Evolutionary conservation across 1,140 invertebrate species (phyloP).

Genomic region (Ditylenchus dipsaci): DNA sequence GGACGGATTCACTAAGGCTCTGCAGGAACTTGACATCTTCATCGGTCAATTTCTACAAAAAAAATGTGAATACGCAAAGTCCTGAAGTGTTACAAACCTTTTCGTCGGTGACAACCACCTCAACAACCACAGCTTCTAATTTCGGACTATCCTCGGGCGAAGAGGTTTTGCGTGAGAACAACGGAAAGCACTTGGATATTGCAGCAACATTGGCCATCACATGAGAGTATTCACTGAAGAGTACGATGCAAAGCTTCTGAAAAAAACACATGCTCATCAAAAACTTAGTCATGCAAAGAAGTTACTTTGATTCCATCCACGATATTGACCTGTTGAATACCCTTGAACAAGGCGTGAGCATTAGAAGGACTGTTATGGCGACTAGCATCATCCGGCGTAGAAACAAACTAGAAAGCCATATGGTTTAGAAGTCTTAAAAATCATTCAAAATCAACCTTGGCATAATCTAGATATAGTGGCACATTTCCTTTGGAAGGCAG

Average conservation of each 20-base stretch:
- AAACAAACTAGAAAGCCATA: slow-evolving; percentile 30
- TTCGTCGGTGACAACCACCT: slow-evolving; percentile 48
- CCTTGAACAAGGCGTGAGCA: slow-evolving; percentile 26
- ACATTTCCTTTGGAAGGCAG: slow-evolving; percentile 10
- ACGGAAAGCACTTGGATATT: slow-evolving; percentile 45
- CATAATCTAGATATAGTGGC: slow-evolving; percentile 48
- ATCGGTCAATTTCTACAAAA: slow-evolving; percentile 29
- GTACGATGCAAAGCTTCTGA: slow-evolving; percentile 41
- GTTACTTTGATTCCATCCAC: slow-evolving; percentile 38
- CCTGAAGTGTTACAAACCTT: too few relatives aligned
- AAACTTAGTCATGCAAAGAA: slow-evolving; percentile 8
- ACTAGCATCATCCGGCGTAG: slow-evolving; percentile 40
- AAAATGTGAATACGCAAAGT: background rate
- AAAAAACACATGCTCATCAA: background rate
- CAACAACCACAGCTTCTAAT: slow-evolving; percentile 36
- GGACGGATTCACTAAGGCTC: slow-evolving; percentile 32
- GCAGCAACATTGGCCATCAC: slow-evolving; percentile 39
- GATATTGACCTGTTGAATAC: slow-evolving; percentile 23
- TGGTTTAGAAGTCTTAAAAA: background rate
- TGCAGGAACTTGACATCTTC: slow-evolving; percentile 46
- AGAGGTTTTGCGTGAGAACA: slow-evolving; percentile 42
- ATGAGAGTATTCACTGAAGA: slow-evolving; percentile 47
- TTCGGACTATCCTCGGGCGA: background rate
- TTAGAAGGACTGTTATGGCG: slow-evolving; percentile 51
- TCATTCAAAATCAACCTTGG: slow-evolving; percentile 42